Conservation (phyloP, 2,888 invertebrate genomes). For the Loripinus fragilis region DNA sequence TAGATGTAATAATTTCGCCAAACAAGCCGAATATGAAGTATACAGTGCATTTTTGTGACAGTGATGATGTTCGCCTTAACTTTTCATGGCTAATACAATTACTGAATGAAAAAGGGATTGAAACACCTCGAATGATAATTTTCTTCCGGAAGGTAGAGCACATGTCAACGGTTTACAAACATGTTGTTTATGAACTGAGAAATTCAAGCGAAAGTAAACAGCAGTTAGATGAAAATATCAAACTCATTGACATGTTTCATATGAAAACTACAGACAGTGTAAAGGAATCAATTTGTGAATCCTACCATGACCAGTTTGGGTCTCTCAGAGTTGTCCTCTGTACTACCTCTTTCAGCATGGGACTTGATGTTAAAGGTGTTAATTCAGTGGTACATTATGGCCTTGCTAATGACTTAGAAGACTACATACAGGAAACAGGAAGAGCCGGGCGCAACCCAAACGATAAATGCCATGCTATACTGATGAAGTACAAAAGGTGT, state of each 20-base stretch:
- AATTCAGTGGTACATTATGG: slow-evolving; percentile 47
- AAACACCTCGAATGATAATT: slow-evolving; percentile 25
- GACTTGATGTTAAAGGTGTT: too few relatives aligned
- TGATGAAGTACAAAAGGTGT: slow-evolving; percentile 31
- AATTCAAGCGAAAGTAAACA: not conserved
- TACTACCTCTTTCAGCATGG: slow-evolving; percentile 51
- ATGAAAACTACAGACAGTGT: slow-evolving; percentile 39
- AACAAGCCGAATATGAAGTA: slow-evolving; percentile 37
- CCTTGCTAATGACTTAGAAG: slow-evolving; percentile 38
- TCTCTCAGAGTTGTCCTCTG: slow-evolving; percentile 40
- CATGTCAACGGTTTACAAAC: slow-evolving; percentile 24
- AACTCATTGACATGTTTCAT: slow-evolving; percentile 43
- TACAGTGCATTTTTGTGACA: slow-evolving; percentile 8
- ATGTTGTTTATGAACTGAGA: slow-evolving; percentile 20
- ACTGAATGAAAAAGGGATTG: not conserved
- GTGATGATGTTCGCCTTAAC: slow-evolving; percentile 17
- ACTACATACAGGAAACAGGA: slow-evolving; percentile 49
- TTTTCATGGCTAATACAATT: slow-evolving; percentile 37
- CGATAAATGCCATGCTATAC: slow-evolving; percentile 31
- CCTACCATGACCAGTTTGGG: slow-evolving; percentile 31
- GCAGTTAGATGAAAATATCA: slow-evolving; percentile 35
- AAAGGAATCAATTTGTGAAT: slow-evolving; percentile 34
- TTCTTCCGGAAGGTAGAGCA: slow-evolving; percentile 31
- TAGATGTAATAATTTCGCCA: slow-evolving; percentile 4
- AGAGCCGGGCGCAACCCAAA: slow-evolving; percentile 31